Base-by-base conservation (phyloP, 1,140 invertebrate species). In the Aphelinus atriplicis region DNA sequence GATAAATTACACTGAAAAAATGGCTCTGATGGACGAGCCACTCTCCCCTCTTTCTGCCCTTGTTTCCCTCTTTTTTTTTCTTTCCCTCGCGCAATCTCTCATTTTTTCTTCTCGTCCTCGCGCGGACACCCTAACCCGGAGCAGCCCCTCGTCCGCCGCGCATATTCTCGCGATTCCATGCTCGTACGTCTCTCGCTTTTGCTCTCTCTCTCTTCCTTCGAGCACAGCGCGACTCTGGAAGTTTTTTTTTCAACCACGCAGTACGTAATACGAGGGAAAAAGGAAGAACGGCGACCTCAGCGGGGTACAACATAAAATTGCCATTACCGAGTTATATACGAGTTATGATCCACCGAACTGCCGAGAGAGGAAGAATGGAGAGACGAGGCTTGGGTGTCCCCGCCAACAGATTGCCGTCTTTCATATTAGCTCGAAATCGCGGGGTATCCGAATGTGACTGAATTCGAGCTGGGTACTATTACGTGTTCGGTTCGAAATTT, bases 271-370 rank as follows among this genome's bases (percentile, higher is more conserved):
- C 70, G 71, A 76, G 51, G 63, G 53, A 62, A 58, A 51, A 42
- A 63, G 74, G 55, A 74, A 67, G 64, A 75, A 63, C 61, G 45
- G 46, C 62, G 6, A 75, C 56, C 62, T 53, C 55, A 68, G 73
- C 76, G 77, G 76, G 68, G 69, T 77, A 77, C 76, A 79, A 83
- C 83, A 84, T 85, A 85, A 86, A 85, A 85, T 85, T 73, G 80
- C 83, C 82, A 86, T 86, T 85, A 86, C 80, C 46, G 3, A 66
- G 55, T 60, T 73, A 42, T 73, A 51, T 78, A 73, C 78, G 80
- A 82, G 83, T 82, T 84, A 84, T 78, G 78, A 78, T 72, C 48
- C 26, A 26, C 26, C 26, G 26, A 26, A 26, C 26, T 26, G 26
- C 26, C 26, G 26, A 26, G 26, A 26, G 26, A 26, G 26, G 26